A percentile compares a stretch with the other conserved stretches of the same genome.
Conservation (phyloP, 2,888 invertebrate species). For the Prosapia bicincta region DNA sequence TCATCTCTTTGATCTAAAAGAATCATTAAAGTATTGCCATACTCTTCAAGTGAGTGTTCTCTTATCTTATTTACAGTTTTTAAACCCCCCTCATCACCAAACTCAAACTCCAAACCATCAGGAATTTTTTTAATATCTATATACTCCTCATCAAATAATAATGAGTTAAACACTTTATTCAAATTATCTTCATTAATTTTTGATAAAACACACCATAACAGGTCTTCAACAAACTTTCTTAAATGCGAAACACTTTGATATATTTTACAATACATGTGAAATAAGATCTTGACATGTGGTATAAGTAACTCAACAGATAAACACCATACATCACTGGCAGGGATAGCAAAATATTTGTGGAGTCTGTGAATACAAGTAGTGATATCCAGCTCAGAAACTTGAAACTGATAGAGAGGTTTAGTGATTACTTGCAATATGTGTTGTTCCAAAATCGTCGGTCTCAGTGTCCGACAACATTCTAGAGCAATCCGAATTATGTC, state of each 20-base stretch:
- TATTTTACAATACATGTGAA: constrained; percentile 36
- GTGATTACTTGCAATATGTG: constrained; percentile 27
- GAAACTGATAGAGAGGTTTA: not conserved
- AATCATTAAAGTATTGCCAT: constrained; percentile 48
- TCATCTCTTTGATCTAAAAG: constrained; percentile 44
- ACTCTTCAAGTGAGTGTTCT: constrained; percentile 43
- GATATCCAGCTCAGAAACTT: constrained; percentile 42
- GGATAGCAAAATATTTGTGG: constrained; percentile 44
- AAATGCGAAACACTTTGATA: constrained; percentile 37
- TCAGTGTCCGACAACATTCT: constrained; percentile 54
- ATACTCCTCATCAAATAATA: constrained; percentile 43
- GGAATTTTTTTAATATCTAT: constrained; percentile 39
- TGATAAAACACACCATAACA: constrained; percentile 35
- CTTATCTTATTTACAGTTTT: constrained; percentile 13
- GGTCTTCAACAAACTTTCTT: constrained; percentile 35
- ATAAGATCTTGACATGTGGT: constrained; percentile 36
- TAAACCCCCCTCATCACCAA: constrained; percentile 49
- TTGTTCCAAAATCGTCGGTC: constrained; percentile 46
- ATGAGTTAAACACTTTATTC: constrained; percentile 42
- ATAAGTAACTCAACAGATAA: constrained; percentile 42
- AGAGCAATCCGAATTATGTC: constrained; percentile 48
- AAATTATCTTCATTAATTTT: constrained; percentile 37
- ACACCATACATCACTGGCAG: constrained; percentile 44
- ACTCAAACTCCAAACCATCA: constrained; percentile 41
- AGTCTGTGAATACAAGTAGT: constrained; percentile 44